Evolutionary conservation across 2,888 invertebrate species (phyloP), one percentile per base, ranked within the genome.

Genomic region (Ophion ventricosus): DNA sequence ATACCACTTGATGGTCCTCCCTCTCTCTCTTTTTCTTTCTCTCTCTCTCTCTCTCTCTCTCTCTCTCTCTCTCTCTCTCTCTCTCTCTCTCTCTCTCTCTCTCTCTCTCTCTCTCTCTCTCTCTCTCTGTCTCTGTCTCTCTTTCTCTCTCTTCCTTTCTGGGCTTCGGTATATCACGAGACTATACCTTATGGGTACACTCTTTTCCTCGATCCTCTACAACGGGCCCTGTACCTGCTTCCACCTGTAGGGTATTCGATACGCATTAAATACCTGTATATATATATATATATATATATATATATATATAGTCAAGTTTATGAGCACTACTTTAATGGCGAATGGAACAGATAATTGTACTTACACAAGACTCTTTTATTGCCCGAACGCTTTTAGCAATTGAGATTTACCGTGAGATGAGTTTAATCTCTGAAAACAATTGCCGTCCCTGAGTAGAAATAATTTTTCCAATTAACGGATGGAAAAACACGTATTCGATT

Each of bases 1-100:
- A 81, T 84, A 66, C 84, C 84, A 70, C 70, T 40, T 76, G 69
- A 59, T 69, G n/a, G 25, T 74, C 63, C 35, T 7, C 35, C 7
- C 8, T 7, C 4, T 35, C 35, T 61, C 43, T 64, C 25, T 59
- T 23, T 40, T 11, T 59, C 54, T 59, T 40, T 26, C 25, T 23
- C 57, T 57, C 67, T 40, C 40, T 61, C 70, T 11, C 61, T 76
- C 75, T 23, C 63, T 59, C 61, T 26, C 35, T 49, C n/a, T 67
- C 11, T 67, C 49, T 40, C 29, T 54, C 54, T 20, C 66, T 35
- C 35, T 7, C 35, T 35, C 35, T 35, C 35, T 67, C 11, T 67
- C 49, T 40, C 29, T 54, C 54, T 20, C 66, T 35, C 35, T 7
- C 35, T 35, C 35, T 35, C 35, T 7, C 35, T 4, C 8, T 7